These are phyloP conservation scores for Calliopsis andreniformis DNA, from an alignment of 1,140 invertebrate genomes.

Conservation along the genomic window DNA sequence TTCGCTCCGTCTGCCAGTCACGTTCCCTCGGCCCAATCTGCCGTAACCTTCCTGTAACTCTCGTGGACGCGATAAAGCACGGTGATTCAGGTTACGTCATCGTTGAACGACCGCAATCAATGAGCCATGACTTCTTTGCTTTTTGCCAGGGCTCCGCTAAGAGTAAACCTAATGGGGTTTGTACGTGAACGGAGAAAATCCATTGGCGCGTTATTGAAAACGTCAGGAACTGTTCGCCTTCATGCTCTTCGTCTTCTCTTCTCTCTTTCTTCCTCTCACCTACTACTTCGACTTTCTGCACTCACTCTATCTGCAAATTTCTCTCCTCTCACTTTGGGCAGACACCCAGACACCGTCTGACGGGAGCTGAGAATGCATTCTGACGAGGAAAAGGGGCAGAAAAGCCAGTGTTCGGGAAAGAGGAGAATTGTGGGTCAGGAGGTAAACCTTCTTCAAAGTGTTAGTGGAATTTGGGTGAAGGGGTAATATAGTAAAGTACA, in stretches of 20 bases:
- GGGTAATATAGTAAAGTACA: background rate
- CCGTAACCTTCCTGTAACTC: constrained; percentile 17
- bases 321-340: background rate
- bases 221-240: constrained; percentile 40
- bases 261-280: background rate
- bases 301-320: background rate
- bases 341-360: background rate
- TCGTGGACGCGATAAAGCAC: constrained; percentile 30
- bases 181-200: constrained; percentile 63
- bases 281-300: background rate
- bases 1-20: constrained; percentile 44
- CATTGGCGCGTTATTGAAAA: constrained; percentile 60
- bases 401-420: constrained; percentile 7
- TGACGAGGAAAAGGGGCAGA: background rate
- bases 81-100: constrained; percentile 52
- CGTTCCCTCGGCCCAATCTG: constrained; percentile 21
- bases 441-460: background rate
- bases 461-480: too few species aligned
- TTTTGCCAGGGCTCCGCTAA: constrained; percentile 19
- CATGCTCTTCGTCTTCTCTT: background rate
- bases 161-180: constrained; percentile 49
- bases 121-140: constrained; percentile 37
- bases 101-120: constrained; percentile 40
- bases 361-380: background rate
- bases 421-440: constrained; percentile 5